phyloP scores from a whole-genome alignment of 2,888 invertebrate species.

The Diplazon laetatorius region DNA sequence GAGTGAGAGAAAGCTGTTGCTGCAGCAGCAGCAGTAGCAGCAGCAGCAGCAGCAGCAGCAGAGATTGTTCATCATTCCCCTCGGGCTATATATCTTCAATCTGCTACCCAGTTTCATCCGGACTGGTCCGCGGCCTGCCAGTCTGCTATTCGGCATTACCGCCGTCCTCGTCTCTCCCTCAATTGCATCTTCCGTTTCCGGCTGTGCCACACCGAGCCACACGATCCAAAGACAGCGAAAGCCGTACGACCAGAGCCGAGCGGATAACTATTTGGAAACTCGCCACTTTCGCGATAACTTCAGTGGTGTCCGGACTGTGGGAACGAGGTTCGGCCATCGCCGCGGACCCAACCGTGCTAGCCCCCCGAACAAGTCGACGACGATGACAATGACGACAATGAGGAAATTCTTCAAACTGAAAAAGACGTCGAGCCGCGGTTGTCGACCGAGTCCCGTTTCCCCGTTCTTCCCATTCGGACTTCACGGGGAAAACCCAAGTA shows the following conservation, averaged over 20 bases:
- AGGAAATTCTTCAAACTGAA: constrained; percentile 47
- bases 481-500: constrained; percentile 24
- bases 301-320: not conserved
- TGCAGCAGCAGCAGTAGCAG: not conserved
- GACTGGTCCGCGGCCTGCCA: constrained; percentile 25
- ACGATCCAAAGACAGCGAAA: constrained; percentile 30
- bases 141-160: constrained; percentile 43
- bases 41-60: constrained; percentile 13
- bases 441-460: constrained; percentile 21
- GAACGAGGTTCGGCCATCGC: not conserved
- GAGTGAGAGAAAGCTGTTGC: constrained; percentile 31
- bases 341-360: no score
- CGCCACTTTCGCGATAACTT: constrained; percentile 59
- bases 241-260: constrained; percentile 3
- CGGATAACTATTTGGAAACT: constrained; percentile 67
- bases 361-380: not conserved
- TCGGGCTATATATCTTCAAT: constrained; percentile 34
- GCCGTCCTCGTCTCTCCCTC: constrained; percentile 46
- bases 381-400: constrained; percentile 43
- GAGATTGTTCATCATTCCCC: constrained; percentile 53
- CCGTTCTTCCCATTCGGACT: constrained; percentile 24
- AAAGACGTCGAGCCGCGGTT: constrained; percentile 50
- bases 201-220: constrained; percentile 37
- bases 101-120: constrained; percentile 35
- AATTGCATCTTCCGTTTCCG: constrained; percentile 59